These are phyloP conservation scores for Alentia gelatinosa DNA, from an alignment of 2,888 invertebrate genomes.

Conservation along the genomic window DNA sequence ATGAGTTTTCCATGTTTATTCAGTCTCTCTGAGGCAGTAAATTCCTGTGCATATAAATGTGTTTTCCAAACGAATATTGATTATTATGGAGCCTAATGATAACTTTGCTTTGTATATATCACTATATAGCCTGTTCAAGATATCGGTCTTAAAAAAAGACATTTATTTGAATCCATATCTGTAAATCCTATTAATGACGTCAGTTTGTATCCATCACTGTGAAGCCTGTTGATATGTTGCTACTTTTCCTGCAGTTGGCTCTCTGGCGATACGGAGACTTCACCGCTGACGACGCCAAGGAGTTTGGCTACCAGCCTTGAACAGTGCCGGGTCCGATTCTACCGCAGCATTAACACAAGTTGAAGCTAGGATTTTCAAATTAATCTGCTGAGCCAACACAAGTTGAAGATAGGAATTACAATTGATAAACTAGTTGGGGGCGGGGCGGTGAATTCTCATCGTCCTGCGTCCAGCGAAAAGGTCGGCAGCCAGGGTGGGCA, in stretches of 20 bases:
- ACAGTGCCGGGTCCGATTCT: neutral
- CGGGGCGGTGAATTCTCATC: neutral
- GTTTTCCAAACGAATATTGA: no score
- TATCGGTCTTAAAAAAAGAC: no score
- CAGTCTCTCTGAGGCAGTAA: no score
- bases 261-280: constrained; percentile 99
- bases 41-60: no score
- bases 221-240: no score
- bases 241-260: constrained; percentile 85
- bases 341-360: constrained; percentile 59
- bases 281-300: constrained; percentile 93
- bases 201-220: no score
- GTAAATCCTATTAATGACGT: no score
- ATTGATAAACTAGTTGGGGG: neutral
- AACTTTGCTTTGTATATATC: no score
- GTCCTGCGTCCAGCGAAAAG: neutral
- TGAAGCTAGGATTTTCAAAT: constrained; percentile 61
- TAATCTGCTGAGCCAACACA: constrained; percentile 63
- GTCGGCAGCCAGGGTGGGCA: constrained; percentile 1
- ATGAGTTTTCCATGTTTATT: no score
- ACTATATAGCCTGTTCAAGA: no score
- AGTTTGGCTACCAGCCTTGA: constrained; percentile 83
- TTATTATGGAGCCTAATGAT: no score
- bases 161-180: no score
- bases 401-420: constrained; percentile 66